Base-by-base conservation (phyloP, 2,888 invertebrate species). In the Sthenelais limicola region DNA sequence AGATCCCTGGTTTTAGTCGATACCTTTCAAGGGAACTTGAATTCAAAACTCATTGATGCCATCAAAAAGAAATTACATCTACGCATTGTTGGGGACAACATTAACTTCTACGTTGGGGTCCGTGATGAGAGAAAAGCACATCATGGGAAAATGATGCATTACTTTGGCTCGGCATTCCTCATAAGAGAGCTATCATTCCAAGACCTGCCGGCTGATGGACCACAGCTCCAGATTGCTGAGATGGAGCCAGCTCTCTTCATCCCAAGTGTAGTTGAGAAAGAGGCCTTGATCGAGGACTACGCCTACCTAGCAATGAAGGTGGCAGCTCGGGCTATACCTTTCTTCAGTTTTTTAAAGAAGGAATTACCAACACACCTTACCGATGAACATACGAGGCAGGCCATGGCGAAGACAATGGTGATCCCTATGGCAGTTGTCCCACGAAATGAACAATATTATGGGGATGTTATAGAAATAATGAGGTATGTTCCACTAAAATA, bases 251-350 rank as follows among this genome's bases (percentile, higher is more conserved):
- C n/a, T n/a, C n/a, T n/a, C n/a, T 43, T 66, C 28, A 21, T 66
- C 12, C 66, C 66, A n/a, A 66, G 18, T 66, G 15, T 26, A 15
- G n/a, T 18, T 1, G 66, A 66, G 21, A 38, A 12, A 4, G 43
- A 3, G n/a, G 21, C 18, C 5, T 43, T 66, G 9, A 12, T 66
- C 33, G 47, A 7, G 1, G 66, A 66, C 26, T 66, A 66, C 28
- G 66, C 43, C 15, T 66, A 66, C 66, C 7, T 66, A 15, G 38
- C 43, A 3, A 66, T 66, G 66, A 66, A 66, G 66, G 66, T 66
- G 18, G 66, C 66, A 5, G 12, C 38, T 4, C 32, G 43, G 28
- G 28, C 35, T 18, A 66, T 66, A 28, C 43, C 35, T 12, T 66
- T 15, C 28, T 66, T 66, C 26, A 15, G 38, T 3, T 66, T 35